Base-by-base conservation (phyloP, 2,888 invertebrate species). In the Mylabris sibirica region DNA sequence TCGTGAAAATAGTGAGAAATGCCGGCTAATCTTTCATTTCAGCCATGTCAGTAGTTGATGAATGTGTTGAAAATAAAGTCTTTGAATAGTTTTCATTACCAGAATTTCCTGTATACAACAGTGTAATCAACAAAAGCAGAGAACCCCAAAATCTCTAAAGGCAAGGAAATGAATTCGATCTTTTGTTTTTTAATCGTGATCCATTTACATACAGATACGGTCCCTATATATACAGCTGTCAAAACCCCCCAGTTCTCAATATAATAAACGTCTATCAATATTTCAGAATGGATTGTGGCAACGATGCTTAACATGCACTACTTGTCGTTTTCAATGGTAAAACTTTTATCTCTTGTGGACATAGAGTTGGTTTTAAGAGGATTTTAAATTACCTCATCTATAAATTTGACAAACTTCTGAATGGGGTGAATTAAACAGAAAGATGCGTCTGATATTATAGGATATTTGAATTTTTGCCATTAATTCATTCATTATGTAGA, bases 361-460 rank as follows among this genome's bases (percentile, higher is more conserved):
- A 62, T 63, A 62, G 66, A 66, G 61, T 69, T 14, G 30, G 62
- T 59, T 67, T 60, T 12, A 59, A 67, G 64, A 60, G 62, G 70
- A 70, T 63, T 70, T 67, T 70, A 70, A 70, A 70, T 70, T 66
- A 57, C 67, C 70, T 67, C 64, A 70, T 70, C 67, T 70, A 62
- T 59, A 62, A 64, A 70, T 65, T 65, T 67, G 63, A 34, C 62
- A 24, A 44, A 26, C 6, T 57, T 26, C 5, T n/a, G n/a, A 57
- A n/a, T 5, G 26, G 57, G 20, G 11, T 26, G 26, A 24, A 57
- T 57, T 57, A 22, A 53, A 53, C 53, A 12, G 4, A 22, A 53
- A 20, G 53, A 53, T 22, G 22, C 3, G 22, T 53, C 20, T 17
- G 20, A 30, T 30, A 4, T 30, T n/a, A n/a, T n/a, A n/a, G n/a